Conservation (phyloP, 2,797 vertebrate species). For the Heteromormyrus szaboi region DNA sequence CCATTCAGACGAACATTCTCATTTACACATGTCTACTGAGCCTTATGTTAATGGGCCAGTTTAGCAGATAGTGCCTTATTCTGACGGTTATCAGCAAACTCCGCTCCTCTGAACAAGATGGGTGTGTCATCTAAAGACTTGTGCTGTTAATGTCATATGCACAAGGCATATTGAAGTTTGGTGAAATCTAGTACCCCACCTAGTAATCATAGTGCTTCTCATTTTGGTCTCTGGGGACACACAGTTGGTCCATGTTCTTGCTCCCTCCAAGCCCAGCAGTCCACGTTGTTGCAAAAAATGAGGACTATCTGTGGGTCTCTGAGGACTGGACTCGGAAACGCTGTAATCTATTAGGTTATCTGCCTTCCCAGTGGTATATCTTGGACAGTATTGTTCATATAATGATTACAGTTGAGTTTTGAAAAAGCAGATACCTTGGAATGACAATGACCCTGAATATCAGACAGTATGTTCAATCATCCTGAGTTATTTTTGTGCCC, state of each 20-base stretch:
- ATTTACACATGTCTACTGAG: background rate
- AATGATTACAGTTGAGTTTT: background rate
- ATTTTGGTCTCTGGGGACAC: background rate
- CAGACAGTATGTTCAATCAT: background rate
- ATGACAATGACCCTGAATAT: background rate
- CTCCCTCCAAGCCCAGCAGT: background rate
- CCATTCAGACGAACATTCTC: background rate
- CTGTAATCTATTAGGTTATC: background rate
- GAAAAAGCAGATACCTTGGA: background rate
- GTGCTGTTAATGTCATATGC: background rate
- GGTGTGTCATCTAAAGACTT: background rate
- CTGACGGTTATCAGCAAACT: background rate
- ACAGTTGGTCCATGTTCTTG: background rate
- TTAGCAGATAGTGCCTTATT: background rate
- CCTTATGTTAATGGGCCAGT: background rate
- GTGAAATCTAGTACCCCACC: background rate
- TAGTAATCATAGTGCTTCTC: background rate
- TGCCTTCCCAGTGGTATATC: background rate
- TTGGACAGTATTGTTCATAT: background rate
- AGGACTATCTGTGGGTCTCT: background rate
- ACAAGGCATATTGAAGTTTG: background rate
- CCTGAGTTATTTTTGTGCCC: background rate
- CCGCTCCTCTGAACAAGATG: background rate
- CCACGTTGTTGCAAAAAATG: background rate
- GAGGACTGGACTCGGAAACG: background rate